Conservation (phyloP, 2,113 vertebrate genomes). For the Platichthys stellatus region DNA sequence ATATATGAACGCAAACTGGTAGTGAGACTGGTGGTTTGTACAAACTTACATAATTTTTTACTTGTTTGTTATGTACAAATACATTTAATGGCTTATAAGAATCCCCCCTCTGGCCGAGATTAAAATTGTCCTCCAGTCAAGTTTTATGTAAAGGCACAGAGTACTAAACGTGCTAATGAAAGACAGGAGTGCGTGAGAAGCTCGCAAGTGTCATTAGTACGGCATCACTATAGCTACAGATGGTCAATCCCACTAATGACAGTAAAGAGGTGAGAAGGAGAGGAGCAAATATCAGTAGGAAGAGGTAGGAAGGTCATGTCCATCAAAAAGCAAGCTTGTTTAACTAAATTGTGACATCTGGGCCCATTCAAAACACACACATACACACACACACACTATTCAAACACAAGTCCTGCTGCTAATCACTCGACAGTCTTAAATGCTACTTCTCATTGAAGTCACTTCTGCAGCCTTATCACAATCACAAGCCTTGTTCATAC, state of each 20-base stretch:
- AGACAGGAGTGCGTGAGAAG: constrained; percentile 15
- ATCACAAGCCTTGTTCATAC: not conserved
- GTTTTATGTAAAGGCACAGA: constrained; percentile 4
- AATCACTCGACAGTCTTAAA: constrained; percentile 42
- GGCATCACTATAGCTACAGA: constrained; percentile 8
- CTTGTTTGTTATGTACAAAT: not conserved
- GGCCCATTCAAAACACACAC: constrained; percentile 7
- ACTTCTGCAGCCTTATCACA: constrained; percentile 21
- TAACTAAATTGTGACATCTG: constrained; percentile 29
- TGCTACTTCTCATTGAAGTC: constrained; percentile 9
- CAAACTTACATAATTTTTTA: too few species aligned
- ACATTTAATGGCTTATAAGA: not conserved
- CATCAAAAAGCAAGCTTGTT: constrained; percentile 17
- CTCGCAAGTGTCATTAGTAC: not conserved
- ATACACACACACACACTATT: not conserved
- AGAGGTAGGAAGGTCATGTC: constrained; percentile 1
- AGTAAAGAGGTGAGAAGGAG: constrained; percentile 15
- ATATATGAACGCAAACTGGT: too few species aligned
- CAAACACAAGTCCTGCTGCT: constrained; percentile 18
- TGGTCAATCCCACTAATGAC: constrained; percentile 30
- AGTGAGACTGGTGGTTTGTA: too few species aligned
- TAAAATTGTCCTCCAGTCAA: not conserved
- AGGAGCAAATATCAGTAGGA: not conserved
- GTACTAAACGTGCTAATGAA: not conserved
- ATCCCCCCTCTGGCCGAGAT: not conserved